A percentile compares a stretch with the other conserved stretches of the same genome.
These are phyloP conservation scores for Herminia tarsipennalis DNA, from an alignment of 2,888 invertebrate species.

Conservation along the genomic window DNA sequence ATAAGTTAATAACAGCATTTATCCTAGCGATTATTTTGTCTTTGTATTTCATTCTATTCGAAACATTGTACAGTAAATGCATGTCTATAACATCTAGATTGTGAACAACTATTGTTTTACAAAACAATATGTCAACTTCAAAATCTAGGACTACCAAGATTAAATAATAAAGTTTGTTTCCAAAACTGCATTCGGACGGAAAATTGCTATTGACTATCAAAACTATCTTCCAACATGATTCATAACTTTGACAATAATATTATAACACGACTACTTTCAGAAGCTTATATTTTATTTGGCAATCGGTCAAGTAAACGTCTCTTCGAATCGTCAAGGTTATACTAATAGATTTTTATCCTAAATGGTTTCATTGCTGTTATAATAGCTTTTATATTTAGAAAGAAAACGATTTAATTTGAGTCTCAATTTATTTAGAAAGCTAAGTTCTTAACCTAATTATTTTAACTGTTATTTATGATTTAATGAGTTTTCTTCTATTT, in stretches of 20 bases:
- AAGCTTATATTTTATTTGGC: constrained; percentile 74
- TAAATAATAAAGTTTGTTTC: constrained; percentile 9
- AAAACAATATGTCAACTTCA: too few species aligned
- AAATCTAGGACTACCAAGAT: constrained; percentile 12
- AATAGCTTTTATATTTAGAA: constrained; percentile 9
- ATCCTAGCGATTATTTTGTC: too few species aligned
- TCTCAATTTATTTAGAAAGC: too few species aligned
- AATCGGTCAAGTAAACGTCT: constrained; percentile 56
- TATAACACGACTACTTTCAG: constrained; percentile 39
- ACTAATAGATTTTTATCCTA: constrained; percentile 33
- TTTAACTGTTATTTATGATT: too few species aligned
- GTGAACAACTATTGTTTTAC: too few species aligned
- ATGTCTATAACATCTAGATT: too few species aligned
- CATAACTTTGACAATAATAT: constrained; percentile 41
- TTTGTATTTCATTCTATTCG: too few species aligned
- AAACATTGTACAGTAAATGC: too few species aligned
- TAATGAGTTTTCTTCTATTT: too few species aligned
- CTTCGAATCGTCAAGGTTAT: constrained; percentile 57
- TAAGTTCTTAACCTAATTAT: too few species aligned
- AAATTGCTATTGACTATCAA: constrained; percentile 22
- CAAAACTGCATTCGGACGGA: not conserved
- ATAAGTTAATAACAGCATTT: too few species aligned
- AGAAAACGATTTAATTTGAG: not conserved
- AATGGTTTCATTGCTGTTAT: constrained; percentile 18
- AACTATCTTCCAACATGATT: constrained; percentile 43